Evolutionary conservation across 1,140 invertebrate genomes (phyloP).

Genomic region (Diorhabda elongata): DNA sequence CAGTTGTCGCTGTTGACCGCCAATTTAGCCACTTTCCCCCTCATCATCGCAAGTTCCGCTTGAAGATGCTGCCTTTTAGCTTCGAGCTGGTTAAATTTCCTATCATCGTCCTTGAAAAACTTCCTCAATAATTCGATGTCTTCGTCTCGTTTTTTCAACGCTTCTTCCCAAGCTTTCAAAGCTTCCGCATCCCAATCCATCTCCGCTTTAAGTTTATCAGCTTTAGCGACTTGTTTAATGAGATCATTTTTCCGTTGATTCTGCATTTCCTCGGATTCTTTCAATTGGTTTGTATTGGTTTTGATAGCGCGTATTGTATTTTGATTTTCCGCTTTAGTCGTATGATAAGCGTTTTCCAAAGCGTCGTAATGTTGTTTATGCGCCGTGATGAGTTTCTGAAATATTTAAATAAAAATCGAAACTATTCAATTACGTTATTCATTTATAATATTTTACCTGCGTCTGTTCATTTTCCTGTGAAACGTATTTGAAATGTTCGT

Average conservation of each 20-base stretch:
- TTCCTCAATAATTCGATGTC: constrained; percentile 60
- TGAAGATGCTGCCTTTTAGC: constrained; percentile 52
- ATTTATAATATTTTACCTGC: constrained; percentile 45
- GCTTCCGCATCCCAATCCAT: constrained; percentile 59
- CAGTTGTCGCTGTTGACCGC: constrained; percentile 51
- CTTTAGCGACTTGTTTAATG: constrained; percentile 49
- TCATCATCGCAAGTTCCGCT: constrained; percentile 50
- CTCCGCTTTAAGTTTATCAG: constrained; percentile 54
- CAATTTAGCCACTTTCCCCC: constrained; percentile 48
- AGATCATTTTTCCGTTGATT: constrained; percentile 35
- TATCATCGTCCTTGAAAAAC: constrained; percentile 59
- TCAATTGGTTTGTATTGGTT: constrained; percentile 51
- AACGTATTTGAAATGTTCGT: constrained; percentile 53
- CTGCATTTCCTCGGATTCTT: constrained; percentile 49
- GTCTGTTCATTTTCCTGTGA: constrained; percentile 55
- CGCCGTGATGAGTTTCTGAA: constrained; percentile 53
- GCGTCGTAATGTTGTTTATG: constrained; percentile 59
- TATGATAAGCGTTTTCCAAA: constrained; percentile 56
- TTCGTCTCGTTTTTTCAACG: constrained; percentile 55
- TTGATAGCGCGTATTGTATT: constrained; percentile 51
- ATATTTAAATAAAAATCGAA: background rate
- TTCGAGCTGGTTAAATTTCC: constrained; percentile 56
- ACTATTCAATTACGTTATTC: background rate
- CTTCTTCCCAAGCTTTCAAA: constrained; percentile 59
- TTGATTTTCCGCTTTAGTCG: constrained; percentile 51